A percentile compares a stretch with the other conserved stretches of the same genome.
Conservation (phyloP, 2,888 invertebrate genomes). For the Automeris io region DNA sequence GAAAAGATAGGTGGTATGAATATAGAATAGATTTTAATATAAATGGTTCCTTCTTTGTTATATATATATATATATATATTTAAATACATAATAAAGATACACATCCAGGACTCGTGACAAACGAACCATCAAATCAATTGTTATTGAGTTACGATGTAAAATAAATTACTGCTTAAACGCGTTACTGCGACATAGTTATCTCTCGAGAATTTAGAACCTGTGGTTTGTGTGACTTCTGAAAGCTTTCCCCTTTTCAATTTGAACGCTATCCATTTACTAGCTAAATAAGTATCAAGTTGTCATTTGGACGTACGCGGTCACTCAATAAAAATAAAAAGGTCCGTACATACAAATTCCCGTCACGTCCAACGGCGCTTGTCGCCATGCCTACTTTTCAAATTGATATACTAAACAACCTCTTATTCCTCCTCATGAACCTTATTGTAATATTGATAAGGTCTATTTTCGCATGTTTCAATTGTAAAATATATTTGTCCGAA, state of each 20-base stretch:
- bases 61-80: no score
- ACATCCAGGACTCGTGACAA: no score
- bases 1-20: no score
- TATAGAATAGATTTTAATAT: no score
- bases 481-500: slow-evolving; percentile 13
- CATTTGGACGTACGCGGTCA: slow-evolving; percentile 45
- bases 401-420: slow-evolving; percentile 54
- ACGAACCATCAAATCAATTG: no score
- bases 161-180: no score
- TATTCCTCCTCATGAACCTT: slow-evolving; percentile 19
- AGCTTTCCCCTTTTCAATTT: neutral
- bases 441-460: slow-evolving; percentile 25
- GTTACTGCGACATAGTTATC: no score
- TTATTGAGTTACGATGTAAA: no score
- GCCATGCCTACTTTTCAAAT: slow-evolving; percentile 66
- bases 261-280: neutral
- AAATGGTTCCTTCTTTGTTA: neutral
- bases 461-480: slow-evolving; percentile 16
- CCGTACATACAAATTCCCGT: slow-evolving; percentile 54
- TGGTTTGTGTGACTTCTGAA: neutral
- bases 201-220: neutral
- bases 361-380: slow-evolving; percentile 64
- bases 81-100: no score
- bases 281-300: slow-evolving; percentile 21
- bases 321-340: slow-evolving; percentile 67